A percentile compares a stretch with the other conserved stretches of the same genome.
Evolutionary conservation across 2,113 vertebrate genomes (phyloP).

Genomic region (Eurystomus gularis): DNA sequence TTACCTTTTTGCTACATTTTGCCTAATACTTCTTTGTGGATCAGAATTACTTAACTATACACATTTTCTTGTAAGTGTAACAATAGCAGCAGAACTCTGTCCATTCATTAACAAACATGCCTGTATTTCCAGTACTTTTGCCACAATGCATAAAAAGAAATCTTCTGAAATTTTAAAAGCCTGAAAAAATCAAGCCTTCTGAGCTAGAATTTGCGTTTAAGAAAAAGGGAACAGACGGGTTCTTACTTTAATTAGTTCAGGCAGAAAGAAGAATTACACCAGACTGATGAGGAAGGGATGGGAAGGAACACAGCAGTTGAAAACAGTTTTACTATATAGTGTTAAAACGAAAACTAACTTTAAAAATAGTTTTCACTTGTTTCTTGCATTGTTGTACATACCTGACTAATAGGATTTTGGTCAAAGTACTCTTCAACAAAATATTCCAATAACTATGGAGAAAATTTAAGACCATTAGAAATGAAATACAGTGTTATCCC

Average conservation of each 20-base stretch:
- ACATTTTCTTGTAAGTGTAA: neutral
- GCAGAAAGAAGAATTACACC: neutral
- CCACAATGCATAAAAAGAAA: neutral
- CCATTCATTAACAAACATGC: neutral
- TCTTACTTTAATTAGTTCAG: neutral
- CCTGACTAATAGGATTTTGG: conserved; percentile 98
- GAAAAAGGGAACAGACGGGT: neutral
- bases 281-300: neutral
- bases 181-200: neutral
- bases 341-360: neutral
- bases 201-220: neutral
- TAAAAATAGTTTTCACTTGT: neutral
- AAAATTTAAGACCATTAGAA: conserved; percentile 7
- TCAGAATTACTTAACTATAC: neutral
- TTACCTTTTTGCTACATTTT: neutral
- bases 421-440: conserved; percentile 98
- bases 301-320: neutral
- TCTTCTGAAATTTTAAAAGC: neutral
- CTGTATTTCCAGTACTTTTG: neutral
- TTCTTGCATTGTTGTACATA: conserved; percentile 60
- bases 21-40: neutral
- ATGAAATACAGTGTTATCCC: neutral
- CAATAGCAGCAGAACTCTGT: neutral
- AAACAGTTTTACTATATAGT: neutral
- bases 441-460: conserved; percentile 86